A percentile compares a stretch with the other conserved stretches of the same genome.
Evolutionary conservation across 2,113 vertebrate genomes (phyloP).

Genomic region (Nyctereutes procyonoides): DNA sequence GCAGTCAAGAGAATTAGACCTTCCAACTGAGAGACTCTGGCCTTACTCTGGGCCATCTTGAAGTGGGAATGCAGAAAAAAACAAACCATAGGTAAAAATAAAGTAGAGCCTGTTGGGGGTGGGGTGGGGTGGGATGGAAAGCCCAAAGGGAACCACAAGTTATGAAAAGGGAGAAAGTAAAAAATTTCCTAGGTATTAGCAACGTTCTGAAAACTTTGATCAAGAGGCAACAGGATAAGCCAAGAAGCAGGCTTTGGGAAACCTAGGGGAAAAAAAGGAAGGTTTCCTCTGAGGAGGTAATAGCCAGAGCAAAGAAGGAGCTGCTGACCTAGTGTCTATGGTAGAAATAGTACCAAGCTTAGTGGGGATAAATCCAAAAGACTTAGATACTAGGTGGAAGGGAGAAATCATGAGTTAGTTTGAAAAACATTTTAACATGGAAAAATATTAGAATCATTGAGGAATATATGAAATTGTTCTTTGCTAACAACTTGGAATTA

Average conservation of each 20-base stretch:
- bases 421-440: not conserved
- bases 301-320: not conserved
- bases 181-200: not conserved
- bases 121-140: not conserved
- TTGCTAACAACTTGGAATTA: constrained; percentile 22
- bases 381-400: not conserved
- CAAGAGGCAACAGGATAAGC: not conserved
- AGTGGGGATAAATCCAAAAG: not conserved
- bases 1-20: not conserved
- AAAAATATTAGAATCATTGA: constrained; percentile 6
- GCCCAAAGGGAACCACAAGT: not conserved
- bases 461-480: not conserved
- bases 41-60: not conserved
- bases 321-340: not conserved
- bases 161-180: not conserved
- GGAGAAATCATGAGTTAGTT: not conserved
- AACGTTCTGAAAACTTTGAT: not conserved
- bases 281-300: not conserved
- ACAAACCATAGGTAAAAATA: not conserved
- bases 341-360: not conserved
- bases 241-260: not conserved
- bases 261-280: not conserved
- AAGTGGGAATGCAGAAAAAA: not conserved
- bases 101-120: not conserved
- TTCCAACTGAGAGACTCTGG: not conserved